phyloP scores from a whole-genome alignment of 2,113 vertebrate species.

The Leptobrachium leishanense region DNA sequence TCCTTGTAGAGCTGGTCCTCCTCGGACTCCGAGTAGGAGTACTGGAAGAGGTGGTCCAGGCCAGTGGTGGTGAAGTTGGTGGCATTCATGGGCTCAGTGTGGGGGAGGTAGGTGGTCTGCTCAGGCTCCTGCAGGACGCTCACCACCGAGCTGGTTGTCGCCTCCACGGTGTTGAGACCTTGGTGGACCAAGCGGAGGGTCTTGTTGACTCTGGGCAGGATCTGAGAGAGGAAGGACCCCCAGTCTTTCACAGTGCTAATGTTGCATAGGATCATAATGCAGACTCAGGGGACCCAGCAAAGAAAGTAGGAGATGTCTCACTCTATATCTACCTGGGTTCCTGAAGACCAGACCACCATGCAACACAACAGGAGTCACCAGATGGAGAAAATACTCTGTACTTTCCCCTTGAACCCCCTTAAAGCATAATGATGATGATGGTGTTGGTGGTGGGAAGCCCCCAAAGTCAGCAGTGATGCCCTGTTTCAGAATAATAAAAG shows the following conservation, averaged over 20 bases:
- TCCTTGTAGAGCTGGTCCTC: slow-evolving; percentile 79
- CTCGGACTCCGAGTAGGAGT: slow-evolving; percentile 76
- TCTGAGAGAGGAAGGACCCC: slow-evolving; percentile 81
- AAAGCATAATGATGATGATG: neutral
- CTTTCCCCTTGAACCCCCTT: neutral
- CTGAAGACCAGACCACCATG: too few species aligned
- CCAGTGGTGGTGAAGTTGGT: slow-evolving; percentile 78
- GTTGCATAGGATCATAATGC: slow-evolving; percentile 81
- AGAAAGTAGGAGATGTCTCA: neutral
- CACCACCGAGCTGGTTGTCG: slow-evolving; percentile 75
- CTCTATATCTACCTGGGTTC: too few species aligned
- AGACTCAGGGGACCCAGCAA: neutral
- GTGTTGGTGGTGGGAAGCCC: neutral
- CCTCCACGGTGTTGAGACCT: slow-evolving; percentile 66
- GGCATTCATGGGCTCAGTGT: slow-evolving; percentile 73
- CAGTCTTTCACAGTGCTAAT: slow-evolving; percentile 83
- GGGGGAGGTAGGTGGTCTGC: slow-evolving; percentile 68
- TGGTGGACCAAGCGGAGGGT: slow-evolving; percentile 74
- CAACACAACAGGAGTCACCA: too few species aligned
- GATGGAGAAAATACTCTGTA: neutral
- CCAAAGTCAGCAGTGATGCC: neutral
- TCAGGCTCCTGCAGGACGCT: slow-evolving; percentile 77
- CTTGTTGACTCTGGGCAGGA: slow-evolving; percentile 81
- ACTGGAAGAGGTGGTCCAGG: slow-evolving; percentile 78
- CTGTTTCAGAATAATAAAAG: too few species aligned